Evolutionary conservation across 2,797 vertebrate genomes (phyloP), one percentile per base, ranked within the genome.

Genomic region (Cyclura pinguis): DNA sequence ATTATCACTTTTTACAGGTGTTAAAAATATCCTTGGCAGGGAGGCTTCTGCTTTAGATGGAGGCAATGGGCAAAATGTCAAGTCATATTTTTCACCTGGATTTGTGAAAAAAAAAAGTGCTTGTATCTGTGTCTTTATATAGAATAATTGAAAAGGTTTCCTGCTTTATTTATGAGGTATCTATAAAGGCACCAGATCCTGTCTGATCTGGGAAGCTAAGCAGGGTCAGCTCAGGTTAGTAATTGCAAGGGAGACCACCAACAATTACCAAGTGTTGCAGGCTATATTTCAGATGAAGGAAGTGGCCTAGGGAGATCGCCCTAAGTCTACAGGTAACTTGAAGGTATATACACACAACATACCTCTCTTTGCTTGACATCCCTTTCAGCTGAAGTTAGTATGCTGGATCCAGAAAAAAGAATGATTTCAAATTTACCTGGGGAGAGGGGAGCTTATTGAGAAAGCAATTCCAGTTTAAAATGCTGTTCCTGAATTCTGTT

Each of bases 1-100:
- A 64, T 87, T 76, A 74, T 76, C 55, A 20, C 67, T 76, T 90
- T 87, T 42, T 38, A n/a, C 6, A 47, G 57, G 47, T 8, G 64
- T 83, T 87, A 74, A 74, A 90, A 90, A 80, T 85, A 72, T 57
- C 50, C 62, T 62, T 59, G 35, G 50, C 50, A 24, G 42, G 47
- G 74, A 89, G 76, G n/a, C 50, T 24, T 83, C 50, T 9, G 52
- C 10, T 83, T 64, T 14, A 9, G 35, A 72, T 32, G 0, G 0
- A 24, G 7, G 64, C 42, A 14, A 7, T 1, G 64, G 50, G 35
- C 29, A 10, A 69, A 80, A 86, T 73, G 57, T 64, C 80, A 74
- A 82, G 57, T 27, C 16, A 2, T 85, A 64, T 6, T 73, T 77
- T 88, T 69, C 38, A 64, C 42, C 3, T 77, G 59, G n/a, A 76